Evolutionary conservation across 53 echinoderm and acorn worm genomes (phyloP).

Genomic region (Stichopus horrens): DNA sequence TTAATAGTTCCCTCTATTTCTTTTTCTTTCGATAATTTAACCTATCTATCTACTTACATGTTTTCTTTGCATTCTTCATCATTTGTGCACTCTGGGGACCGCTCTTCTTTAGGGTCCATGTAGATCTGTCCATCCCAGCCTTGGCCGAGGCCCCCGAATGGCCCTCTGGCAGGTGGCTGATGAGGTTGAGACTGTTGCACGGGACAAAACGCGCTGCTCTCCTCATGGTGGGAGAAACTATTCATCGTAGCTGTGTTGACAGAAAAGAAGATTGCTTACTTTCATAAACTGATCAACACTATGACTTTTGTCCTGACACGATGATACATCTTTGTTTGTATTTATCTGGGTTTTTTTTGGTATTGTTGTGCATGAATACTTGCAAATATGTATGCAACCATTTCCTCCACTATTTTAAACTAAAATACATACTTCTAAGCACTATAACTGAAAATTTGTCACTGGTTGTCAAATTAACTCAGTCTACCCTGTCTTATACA

Average conservation of each 20-base stretch:
- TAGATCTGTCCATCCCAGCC: constrained; percentile 18
- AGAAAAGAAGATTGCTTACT: background rate
- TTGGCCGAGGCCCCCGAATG: background rate
- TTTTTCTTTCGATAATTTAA: background rate
- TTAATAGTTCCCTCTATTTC: background rate
- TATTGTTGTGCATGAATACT: too few species aligned
- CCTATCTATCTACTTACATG: constrained; percentile 48
- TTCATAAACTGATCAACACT: too few species aligned
- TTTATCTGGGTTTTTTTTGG: too few species aligned
- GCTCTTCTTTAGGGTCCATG: constrained; percentile 20
- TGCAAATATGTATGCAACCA: too few species aligned
- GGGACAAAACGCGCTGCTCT: constrained; percentile 65
- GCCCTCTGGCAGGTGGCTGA: background rate
- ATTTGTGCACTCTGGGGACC: background rate
- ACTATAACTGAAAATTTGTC: too few species aligned
- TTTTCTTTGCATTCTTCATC: constrained; percentile 61
- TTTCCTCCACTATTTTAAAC: too few species aligned
- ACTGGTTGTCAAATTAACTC: too few species aligned
- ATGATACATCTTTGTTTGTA: too few species aligned
- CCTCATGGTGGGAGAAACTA: constrained; percentile 34
- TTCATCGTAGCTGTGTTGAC: constrained; percentile 29
- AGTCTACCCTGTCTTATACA: too few species aligned
- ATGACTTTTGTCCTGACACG: too few species aligned
- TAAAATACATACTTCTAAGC: too few species aligned
- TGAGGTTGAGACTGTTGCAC: constrained; percentile 1